These are phyloP conservation scores for Syrista parreyssii DNA, from an alignment of 2,888 invertebrate species.

Conservation along the genomic window DNA sequence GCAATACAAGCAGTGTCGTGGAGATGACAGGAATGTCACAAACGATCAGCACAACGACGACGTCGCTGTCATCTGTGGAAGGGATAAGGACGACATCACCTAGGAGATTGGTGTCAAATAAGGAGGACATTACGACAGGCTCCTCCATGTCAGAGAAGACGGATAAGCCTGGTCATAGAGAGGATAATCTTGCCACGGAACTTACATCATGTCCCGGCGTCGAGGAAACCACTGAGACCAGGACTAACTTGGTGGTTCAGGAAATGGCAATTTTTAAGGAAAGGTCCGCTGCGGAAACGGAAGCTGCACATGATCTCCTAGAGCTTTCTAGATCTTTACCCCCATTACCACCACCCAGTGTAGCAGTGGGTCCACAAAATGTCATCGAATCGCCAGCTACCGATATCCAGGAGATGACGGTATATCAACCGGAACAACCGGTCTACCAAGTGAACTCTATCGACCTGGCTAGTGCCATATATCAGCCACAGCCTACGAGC, in stretches of 20 bases:
- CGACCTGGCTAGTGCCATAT: constrained; percentile 46
- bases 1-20: background rate
- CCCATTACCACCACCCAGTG: constrained; percentile 78
- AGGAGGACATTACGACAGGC: background rate
- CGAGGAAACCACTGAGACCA: constrained; percentile 9
- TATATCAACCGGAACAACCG: constrained; percentile 49
- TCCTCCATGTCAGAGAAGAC: background rate
- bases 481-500: constrained; percentile 40
- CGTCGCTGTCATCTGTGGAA: background rate
- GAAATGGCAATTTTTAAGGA: background rate
- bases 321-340: constrained; percentile 83
- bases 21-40: background rate
- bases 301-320: constrained; percentile 86
- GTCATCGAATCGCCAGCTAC: constrained; percentile 64
- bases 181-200: background rate
- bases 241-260: background rate
- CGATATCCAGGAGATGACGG: constrained; percentile 62
- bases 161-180: background rate
- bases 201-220: background rate
- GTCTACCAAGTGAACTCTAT: constrained; percentile 48
- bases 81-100: background rate
- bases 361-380: constrained; percentile 73
- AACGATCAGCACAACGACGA: background rate
- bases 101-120: background rate
- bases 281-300: constrained; percentile 80